Percentiles rank a stretch among this genome's conserved stretches.
Conservation (phyloP, 1,140 invertebrate genomes). For the Monochamus saltuarius region DNA sequence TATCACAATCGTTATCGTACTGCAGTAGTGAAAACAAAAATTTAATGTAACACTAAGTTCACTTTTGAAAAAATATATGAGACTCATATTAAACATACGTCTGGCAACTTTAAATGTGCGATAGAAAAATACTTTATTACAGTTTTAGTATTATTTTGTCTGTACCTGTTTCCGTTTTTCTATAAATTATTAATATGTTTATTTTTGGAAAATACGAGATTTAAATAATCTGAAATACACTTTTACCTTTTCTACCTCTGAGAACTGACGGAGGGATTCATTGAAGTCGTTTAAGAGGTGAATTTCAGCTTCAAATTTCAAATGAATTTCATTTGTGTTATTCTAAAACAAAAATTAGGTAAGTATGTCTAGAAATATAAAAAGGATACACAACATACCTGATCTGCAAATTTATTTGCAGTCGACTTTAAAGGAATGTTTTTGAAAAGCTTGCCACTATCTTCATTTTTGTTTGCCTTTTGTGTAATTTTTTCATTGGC, state of each 20-base stretch:
- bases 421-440: conserved; percentile 9
- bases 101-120: no score
- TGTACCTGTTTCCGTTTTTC: no score
- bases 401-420: not conserved
- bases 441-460: not conserved
- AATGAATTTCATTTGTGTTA: conserved; percentile 41
- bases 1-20: no score
- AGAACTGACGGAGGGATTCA: conserved; percentile 41
- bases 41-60: no score
- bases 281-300: conserved; percentile 47
- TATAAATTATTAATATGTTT: no score
- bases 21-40: no score
- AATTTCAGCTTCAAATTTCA: conserved; percentile 48
- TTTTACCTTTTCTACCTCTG: conserved; percentile 45
- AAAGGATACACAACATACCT: not conserved
- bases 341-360: conserved; percentile 34
- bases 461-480: not conserved
- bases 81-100: no score
- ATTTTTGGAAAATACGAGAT: no score
- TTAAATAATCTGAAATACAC: no score
- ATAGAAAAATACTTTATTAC: no score
- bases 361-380: not conserved
- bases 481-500: conserved; percentile 2
- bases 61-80: no score
- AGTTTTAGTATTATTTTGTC: no score